Conservation (phyloP, 2,113 vertebrate genomes). For the Crotophaga sulcirostris region DNA sequence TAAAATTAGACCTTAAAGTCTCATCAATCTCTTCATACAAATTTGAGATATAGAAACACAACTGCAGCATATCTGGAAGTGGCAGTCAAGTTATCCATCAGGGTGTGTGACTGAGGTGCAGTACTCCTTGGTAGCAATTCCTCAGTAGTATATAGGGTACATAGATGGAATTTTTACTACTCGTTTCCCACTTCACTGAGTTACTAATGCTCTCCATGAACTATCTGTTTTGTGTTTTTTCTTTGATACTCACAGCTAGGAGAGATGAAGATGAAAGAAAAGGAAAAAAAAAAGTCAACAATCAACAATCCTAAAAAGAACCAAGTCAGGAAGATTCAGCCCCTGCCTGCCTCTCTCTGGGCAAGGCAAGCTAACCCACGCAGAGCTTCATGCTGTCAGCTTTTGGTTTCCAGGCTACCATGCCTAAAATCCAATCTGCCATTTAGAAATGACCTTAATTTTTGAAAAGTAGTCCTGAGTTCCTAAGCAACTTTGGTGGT, state of each 20-base stretch:
- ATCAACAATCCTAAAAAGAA: not conserved
- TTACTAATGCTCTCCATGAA: not conserved
- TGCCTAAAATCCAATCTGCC: not conserved
- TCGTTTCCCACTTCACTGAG: not conserved
- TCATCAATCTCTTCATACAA: not conserved
- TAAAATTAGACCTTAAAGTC: not conserved
- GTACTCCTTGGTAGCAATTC: not conserved
- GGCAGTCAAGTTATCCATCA: not conserved
- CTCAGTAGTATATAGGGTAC: not conserved
- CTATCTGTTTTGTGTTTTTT: not conserved
- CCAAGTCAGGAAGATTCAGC: not conserved
- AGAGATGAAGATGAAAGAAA: not conserved
- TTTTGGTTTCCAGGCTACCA: not conserved
- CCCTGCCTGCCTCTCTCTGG: not conserved
- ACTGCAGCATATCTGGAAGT: not conserved
- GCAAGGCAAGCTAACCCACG: not conserved
- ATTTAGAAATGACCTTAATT: not conserved
- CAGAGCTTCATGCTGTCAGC: not conserved
- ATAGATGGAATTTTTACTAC: not conserved
- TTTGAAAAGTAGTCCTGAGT: not conserved
- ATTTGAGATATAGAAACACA: not conserved
- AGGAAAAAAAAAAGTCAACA: not conserved
- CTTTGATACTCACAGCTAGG: not conserved
- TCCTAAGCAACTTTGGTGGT: not conserved
- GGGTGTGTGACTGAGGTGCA: rapidly evolving